Percentiles rank a stretch among this genome's conserved stretches.
Evolutionary conservation across 2,797 vertebrate species (phyloP).

Genomic region (Oreochromis mossambicus): DNA sequence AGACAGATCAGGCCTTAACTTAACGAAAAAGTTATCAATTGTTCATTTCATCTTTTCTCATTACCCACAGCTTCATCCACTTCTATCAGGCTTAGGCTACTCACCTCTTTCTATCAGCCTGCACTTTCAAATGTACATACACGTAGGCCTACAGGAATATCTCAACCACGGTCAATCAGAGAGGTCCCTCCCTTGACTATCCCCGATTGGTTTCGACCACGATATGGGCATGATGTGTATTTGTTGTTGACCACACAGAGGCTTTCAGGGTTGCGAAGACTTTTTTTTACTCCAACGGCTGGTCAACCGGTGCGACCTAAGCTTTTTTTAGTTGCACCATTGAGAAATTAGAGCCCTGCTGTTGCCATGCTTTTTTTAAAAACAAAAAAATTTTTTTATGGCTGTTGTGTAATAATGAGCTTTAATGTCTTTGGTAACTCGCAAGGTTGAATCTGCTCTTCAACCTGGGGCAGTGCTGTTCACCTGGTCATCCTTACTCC

Average conservation of each 20-base stretch:
- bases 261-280: background rate
- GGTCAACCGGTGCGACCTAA: background rate
- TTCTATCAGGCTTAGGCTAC: background rate
- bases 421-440: background rate
- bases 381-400: background rate
- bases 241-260: background rate
- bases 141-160: background rate
- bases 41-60: background rate
- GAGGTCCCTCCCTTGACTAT: background rate
- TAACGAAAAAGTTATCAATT: background rate
- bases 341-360: background rate
- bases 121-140: background rate
- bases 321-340: background rate
- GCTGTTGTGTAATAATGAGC: background rate
- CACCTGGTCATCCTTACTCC: constrained; percentile 81
- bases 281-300: background rate
- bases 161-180: background rate
- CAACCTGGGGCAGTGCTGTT: constrained; percentile 76
- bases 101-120: background rate
- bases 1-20: background rate
- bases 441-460: constrained; percentile 75
- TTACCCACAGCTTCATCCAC: background rate
- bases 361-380: background rate
- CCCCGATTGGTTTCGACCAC: background rate
- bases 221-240: background rate